Evolutionary conservation across 1,140 invertebrate genomes (phyloP), one percentile per base, ranked within the genome.

Genomic region (Eupeodes corollae): DNA sequence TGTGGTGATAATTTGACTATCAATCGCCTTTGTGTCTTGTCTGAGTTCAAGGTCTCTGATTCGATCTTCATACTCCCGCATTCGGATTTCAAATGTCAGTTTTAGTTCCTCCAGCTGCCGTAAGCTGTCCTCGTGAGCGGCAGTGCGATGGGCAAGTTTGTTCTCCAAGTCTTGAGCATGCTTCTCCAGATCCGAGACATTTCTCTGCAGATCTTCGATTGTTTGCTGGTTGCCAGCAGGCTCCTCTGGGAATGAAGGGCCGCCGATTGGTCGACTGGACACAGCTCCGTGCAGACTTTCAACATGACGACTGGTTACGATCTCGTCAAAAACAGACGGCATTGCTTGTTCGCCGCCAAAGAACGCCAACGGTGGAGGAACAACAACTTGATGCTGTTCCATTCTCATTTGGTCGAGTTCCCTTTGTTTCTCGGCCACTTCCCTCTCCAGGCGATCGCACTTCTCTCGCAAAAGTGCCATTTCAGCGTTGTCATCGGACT

Each of bases 131-230:
- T 66, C 59, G 11, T 40, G 34, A 32, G 49, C 53, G 6, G 41
- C 10, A 15, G 52, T 21, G 3, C 37, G 42, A 13, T 55, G 51
- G 14, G 49, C 31, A n/a, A 60, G 47, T 49, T 62, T 62, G 2
- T 47, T 52, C 14, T 63, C 58, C 38, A 63, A 43, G 6, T 63
- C 61, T 44, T 64, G 58, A 15, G 61, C 61, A 40, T 67, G 61
- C 45, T 67, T 67, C 44, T 67, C 63, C 47, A 67, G 49, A 50
- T 67, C 63, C 1, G 59, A 64, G 9, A 67, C 64, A 30, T 67
- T 67, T 2, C 61, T 52, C 47, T 67, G 59, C 42, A 67, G 41
- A 42, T 64, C 59, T 46, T 67, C 63, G 21, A 67, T 67, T 3
- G 61, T 66, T n/a, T 61, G 46, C 5, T 58, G 52, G 1, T 55